Base-by-base conservation (phyloP, 2,888 invertebrate genomes). In the Desoria tigrina region DNA sequence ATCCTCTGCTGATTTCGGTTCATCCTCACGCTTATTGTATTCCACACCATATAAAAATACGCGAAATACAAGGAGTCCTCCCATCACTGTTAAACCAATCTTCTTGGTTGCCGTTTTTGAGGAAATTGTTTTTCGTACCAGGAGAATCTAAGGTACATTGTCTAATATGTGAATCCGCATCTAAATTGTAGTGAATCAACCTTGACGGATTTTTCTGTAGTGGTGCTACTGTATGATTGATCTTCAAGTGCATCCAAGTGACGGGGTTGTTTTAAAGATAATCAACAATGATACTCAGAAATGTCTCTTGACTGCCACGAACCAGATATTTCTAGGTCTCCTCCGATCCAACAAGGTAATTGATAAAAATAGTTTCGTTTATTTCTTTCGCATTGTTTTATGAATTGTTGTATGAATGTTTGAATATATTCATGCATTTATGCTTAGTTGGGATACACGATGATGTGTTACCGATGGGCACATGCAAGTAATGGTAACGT, bases 401-500 rank as follows among this genome's bases (percentile, higher is more conserved):
- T n/a, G n/a, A n/a, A n/a, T n/a, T n/a, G n/a, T n/a, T n/a, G n/a
- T n/a, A n/a, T n/a, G n/a, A n/a, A n/a, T n/a, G n/a, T n/a, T n/a
- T 18, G 6, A 53, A 24, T 53, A 53, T 11, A 7, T 24, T 24
- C 18, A 14, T 58, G 7, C 7, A 49, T 49, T n/a, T n/a, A 21
- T 49, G 9, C 18, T 18, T 45, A 61, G 60, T 14, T 42, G 1
- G 70, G 70, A 1, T 70, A 70, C 42, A 67, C 67, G 7, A 27
- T 70, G 1, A 16, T 66, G 21, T 67, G 66, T 53, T 70, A 65
- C 32, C 62, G 65, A 18, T 69, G 69, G 69, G 24, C 63, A 21
- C 23, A 27, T 2, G 42, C 63, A 37, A 42, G 16, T 6, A 1
- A 42, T 7, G 21, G 37, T 1, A 37, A 42, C 9, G 42, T 53